Conservation (phyloP, 2,113 vertebrate species). For the Pangasianodon hypophthalmus region DNA sequence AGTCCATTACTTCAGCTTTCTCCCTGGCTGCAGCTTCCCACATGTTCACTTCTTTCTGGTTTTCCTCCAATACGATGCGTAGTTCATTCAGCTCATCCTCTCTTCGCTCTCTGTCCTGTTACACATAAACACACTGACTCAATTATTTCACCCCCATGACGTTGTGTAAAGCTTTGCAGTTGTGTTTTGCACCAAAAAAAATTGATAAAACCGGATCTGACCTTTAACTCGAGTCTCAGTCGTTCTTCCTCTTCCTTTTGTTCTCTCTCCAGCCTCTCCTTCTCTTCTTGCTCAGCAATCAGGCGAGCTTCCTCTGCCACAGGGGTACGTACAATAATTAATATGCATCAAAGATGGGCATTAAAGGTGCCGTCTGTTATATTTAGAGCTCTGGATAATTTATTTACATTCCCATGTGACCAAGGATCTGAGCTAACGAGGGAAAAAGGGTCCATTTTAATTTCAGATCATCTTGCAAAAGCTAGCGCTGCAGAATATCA, state of each 20-base stretch:
- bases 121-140: neutral
- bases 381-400: neutral
- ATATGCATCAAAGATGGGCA: neutral
- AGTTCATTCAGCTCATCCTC: constrained; percentile 81
- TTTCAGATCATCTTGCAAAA: neutral
- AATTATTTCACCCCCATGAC: neutral
- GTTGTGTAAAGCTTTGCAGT: neutral
- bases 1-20: constrained; percentile 71
- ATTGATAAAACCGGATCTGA: constrained; percentile 52
- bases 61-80: constrained; percentile 71
- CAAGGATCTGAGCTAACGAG: neutral
- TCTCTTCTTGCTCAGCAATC: constrained; percentile 74
- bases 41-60: constrained; percentile 70
- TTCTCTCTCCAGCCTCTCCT: constrained; percentile 75
- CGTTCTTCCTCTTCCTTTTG: constrained; percentile 71
- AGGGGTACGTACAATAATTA: neutral
- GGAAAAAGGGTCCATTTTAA: neutral
- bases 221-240: constrained; percentile 78
- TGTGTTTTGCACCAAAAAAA: neutral
- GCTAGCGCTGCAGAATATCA: neutral
- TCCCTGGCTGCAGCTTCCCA: constrained; percentile 69
- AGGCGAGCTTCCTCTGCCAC: constrained; percentile 77
- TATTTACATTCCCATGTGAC: neutral
- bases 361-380: neutral
- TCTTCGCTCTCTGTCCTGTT: constrained; percentile 76